Conservation (phyloP, 2,888 invertebrate genomes). For the Kuschelorhynchus macadamiae region DNA sequence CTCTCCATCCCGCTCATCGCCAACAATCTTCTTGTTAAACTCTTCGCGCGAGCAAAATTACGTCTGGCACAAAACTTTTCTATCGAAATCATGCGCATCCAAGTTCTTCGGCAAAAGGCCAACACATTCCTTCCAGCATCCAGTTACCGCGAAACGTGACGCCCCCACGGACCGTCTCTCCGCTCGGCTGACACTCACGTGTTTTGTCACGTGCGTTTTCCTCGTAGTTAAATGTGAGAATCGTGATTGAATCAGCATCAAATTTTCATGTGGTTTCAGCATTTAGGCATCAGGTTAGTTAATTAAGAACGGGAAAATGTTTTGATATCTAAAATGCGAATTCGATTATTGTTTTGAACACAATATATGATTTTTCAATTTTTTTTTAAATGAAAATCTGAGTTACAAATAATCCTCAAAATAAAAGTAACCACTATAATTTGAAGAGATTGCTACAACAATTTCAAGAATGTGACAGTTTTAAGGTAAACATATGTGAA, state of each 20-base stretch:
- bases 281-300: constrained; percentile 20
- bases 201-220: constrained; percentile 43
- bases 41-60: too few species aligned
- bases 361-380: too few species aligned
- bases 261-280: constrained; percentile 38
- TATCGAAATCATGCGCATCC: constrained; percentile 58
- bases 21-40: too few species aligned
- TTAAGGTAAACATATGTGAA: too few species aligned
- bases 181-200: constrained; percentile 46
- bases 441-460: too few species aligned
- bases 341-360: too few species aligned
- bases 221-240: constrained; percentile 17
- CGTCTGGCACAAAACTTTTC: too few species aligned
- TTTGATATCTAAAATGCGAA: neutral
- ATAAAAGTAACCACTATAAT: too few species aligned
- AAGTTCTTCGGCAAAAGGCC: constrained; percentile 55
- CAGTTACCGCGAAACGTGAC: constrained; percentile 65
- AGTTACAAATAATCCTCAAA: too few species aligned
- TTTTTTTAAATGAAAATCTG: too few species aligned
- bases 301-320: constrained; percentile 3
- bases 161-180: constrained; percentile 47
- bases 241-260: constrained; percentile 31
- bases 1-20: too few species aligned
- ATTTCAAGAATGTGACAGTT: too few species aligned
- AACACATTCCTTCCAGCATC: constrained; percentile 63